phyloP scores from a whole-genome alignment of 2,113 vertebrate species.

The Sisor rabdophorus region DNA sequence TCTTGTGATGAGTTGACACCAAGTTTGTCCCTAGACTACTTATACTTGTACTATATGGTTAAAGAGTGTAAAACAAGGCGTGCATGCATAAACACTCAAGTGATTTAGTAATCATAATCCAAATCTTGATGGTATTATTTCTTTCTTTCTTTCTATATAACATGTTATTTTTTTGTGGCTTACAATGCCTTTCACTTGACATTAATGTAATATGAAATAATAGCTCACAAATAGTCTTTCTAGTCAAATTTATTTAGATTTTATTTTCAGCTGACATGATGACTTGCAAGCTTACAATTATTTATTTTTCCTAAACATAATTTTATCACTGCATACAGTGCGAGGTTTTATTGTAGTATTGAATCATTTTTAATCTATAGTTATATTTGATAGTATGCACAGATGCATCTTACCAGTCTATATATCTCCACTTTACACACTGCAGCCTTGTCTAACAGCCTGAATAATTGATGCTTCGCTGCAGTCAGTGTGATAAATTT shows the following conservation, averaged over 20 bases:
- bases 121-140: no score
- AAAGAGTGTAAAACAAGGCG: no score
- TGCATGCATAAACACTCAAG: no score
- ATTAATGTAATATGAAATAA: background rate
- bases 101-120: no score
- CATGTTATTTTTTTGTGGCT: background rate
- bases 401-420: conserved; percentile 16
- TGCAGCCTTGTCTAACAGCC: conserved; percentile 56
- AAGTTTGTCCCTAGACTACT: no score
- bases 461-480: conserved; percentile 67
- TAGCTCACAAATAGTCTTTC: background rate
- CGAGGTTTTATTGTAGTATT: background rate
- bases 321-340: background rate
- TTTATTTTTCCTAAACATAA: background rate
- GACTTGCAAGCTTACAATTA: background rate
- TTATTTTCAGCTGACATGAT: background rate
- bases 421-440: conserved; percentile 32
- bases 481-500: conserved; percentile 63
- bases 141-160: no score
- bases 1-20: no score
- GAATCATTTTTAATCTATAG: background rate
- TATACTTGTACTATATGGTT: no score
- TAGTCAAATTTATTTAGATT: background rate
- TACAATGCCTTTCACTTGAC: no score
- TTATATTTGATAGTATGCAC: conserved; percentile 9